These are phyloP conservation scores for Gerris buenoi DNA, from an alignment of 1,140 invertebrate genomes.

Conservation along the genomic window DNA sequence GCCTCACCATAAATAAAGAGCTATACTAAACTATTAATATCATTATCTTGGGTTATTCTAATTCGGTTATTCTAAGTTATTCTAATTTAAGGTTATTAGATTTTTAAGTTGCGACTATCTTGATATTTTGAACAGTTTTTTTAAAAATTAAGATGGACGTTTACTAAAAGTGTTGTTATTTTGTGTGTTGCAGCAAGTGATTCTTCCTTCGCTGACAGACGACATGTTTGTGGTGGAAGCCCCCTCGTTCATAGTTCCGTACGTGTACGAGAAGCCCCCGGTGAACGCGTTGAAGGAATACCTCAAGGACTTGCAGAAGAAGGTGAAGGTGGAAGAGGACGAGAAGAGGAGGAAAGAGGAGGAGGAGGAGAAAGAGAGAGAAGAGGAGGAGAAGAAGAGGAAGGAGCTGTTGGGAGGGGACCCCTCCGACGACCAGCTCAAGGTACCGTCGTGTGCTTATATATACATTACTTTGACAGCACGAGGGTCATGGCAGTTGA, in stretches of 20 bases:
- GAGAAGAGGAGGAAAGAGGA: conserved; percentile 28
- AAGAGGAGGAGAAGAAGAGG: conserved; percentile 29
- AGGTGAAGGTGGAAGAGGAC: conserved; percentile 37
- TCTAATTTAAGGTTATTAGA: too few relatives aligned
- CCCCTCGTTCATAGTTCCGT: conserved; percentile 79
- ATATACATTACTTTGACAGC: too few relatives aligned
- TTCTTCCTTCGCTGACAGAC: conserved; percentile 64
- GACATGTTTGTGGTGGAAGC: conserved; percentile 83
- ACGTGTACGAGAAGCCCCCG: conserved; percentile 79
- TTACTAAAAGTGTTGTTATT: not conserved
- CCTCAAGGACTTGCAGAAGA: conserved; percentile 46
- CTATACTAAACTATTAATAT: too few relatives aligned
- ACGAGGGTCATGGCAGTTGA: too few relatives aligned
- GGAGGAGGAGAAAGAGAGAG: conserved; percentile 23
- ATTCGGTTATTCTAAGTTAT: too few relatives aligned
- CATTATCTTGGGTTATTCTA: too few relatives aligned
- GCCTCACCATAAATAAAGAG: too few relatives aligned
- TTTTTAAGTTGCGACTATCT: too few relatives aligned
- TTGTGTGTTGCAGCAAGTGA: conserved; percentile 28
- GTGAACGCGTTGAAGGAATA: conserved; percentile 60
- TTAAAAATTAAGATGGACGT: too few relatives aligned
- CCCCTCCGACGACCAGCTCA: too few relatives aligned
- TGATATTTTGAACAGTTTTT: too few relatives aligned
- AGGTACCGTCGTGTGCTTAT: too few relatives aligned
- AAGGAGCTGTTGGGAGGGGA: conserved; percentile 25